Evolutionary conservation across 2,888 invertebrate genomes (phyloP), one percentile per base, ranked within the genome.

Genomic region (Trichogramma evanescens): DNA sequence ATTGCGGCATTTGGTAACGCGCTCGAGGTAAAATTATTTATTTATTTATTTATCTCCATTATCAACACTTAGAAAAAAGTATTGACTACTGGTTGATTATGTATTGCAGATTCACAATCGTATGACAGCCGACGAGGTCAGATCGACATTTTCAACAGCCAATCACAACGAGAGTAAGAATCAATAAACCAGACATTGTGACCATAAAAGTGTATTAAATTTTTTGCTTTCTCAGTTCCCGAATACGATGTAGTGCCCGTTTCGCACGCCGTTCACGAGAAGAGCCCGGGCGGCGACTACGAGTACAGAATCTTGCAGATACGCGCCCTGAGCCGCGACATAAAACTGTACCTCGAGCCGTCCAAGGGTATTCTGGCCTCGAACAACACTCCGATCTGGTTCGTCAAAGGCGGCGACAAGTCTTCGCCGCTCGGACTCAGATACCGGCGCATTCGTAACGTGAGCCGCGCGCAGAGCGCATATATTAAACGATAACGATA

Each of bases 211-310:
- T n/a, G n/a, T n/a, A n/a, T n/a, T n/a, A n/a, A n/a, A n/a, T n/a
- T n/a, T n/a, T n/a, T n/a, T n/a, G n/a, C n/a, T n/a, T n/a, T n/a
- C n/a, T n/a, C n/a, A 75, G 74, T 73, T 48, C 74, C 75, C 2
- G 63, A 71, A 1, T 71, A 74, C 56, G 71, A 74, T 57, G 61
- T 75, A 3, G 72, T 73, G 4, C 61, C 68, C 6, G 57, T 74
- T 9, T 50, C 59, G 26, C 72, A 72, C 57, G 66, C 62, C 0
- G 59, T 67, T 38, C 41, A 41, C 39, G 63, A 58, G 42, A 57
- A 56, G 9, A 58, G 52, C 38, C 51, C 53, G 4, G n/a, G 7
- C 2, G 50, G 26, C 8, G 50, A 50, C 10, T 52, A 50, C 3
- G 44, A 46, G 41, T 43, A 60, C n/a, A 48, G 50, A 2, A 54